Base-by-base conservation (phyloP, 92 coral and sea anemone genomes). In the Palythoa grandis region DNA sequence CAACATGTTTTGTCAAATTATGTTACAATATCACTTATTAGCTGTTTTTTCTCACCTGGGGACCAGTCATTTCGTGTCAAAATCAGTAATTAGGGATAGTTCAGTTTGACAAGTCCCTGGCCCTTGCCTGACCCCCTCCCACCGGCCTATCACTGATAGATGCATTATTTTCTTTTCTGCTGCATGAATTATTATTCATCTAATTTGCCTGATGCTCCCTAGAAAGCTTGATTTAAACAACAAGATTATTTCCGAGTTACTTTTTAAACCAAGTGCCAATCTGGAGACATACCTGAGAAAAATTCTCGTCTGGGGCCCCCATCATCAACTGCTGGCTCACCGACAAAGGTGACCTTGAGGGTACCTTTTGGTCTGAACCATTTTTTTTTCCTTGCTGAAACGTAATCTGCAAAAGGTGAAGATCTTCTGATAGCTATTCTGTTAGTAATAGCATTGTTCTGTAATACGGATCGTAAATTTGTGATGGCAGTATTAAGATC, bases 231-330 rank as follows among this genome's bases (percentile, higher is more conserved):
- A 57, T 57, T 57, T 13, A 57, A 57, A 57, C 19, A 57, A 57
- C 63, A 57, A 57, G 63, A 57, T 13, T 57, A 57, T 19, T 11
- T 8, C 63, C 20, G 19, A 19, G 19, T 57, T 13, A 57, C 63
- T 57, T 11, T 11, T 54, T 54, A 54, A 54, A 54, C 13, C 60
- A 54, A 54, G 60, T 54, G 60, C 60, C 60, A 54, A 54, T 54
- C 17, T 54, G 60, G 60, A 54, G 74, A 70, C 74, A 70, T 24
- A 92, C 93, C 91, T 86, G 93, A 87, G 70, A 92, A 87, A 87
- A 92, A 92, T 38, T 92, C 93, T 57, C 87, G 88, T 87, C 75
- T 90, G 52, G 95, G 93, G 0, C 95, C 91, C 82, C 95, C 87
- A 24, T 86, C 91, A 72, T 84, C 91, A 29, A 78, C 74, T 66